These are phyloP conservation scores for Struthio camelus DNA, from an alignment of 2,113 vertebrate genomes.

Conservation along the genomic window DNA sequence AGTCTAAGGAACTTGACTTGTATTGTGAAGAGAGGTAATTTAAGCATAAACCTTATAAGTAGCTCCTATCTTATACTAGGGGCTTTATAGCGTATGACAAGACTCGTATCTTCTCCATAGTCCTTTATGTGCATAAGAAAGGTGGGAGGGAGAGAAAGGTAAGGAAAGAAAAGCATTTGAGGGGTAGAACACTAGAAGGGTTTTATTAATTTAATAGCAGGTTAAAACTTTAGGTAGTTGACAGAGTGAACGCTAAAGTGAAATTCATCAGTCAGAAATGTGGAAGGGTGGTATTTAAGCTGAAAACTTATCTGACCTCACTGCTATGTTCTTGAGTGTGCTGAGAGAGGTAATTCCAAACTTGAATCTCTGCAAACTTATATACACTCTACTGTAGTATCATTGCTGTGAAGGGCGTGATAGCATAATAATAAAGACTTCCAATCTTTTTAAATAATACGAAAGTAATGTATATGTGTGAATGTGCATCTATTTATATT, in stretches of 20 bases:
- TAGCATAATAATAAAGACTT: background rate
- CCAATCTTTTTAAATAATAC: background rate
- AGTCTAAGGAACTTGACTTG: background rate
- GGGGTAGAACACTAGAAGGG: background rate
- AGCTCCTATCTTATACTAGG: background rate
- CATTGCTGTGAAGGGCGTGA: background rate
- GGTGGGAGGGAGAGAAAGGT: background rate
- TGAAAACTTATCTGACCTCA: background rate
- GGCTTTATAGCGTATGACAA: background rate
- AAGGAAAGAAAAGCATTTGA: background rate
- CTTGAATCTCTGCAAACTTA: background rate
- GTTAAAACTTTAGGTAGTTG: background rate
- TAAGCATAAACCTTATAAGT: background rate
- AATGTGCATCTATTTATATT: background rate
- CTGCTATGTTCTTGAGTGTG: background rate
- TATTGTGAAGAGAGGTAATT: background rate
- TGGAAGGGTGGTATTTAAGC: background rate
- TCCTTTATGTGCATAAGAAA: background rate
- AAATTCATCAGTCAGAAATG: conserved; percentile 17
- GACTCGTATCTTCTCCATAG: background rate
- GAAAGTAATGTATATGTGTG: rapidly evolving
- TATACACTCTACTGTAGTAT: too few relatives aligned
- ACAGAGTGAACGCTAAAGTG: background rate
- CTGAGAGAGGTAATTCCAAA: background rate
- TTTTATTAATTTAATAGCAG: background rate